A percentile compares a stretch with the other conserved stretches of the same genome.
Conservation (phyloP, 2,888 invertebrate genomes). For the Gonocerus acuteangulatus region DNA sequence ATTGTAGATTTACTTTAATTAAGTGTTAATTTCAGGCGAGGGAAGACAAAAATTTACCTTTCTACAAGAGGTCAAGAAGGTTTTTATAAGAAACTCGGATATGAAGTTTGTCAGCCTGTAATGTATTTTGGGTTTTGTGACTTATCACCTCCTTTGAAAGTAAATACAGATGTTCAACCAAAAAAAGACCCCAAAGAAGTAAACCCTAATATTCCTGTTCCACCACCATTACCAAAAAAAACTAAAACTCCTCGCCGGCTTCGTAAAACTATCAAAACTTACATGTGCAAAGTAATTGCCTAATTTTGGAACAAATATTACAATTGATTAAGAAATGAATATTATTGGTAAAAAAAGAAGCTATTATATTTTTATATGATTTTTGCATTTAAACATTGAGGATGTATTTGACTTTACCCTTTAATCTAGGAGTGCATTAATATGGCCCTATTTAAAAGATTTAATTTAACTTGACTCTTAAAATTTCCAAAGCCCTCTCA, state of each 20-base stretch:
- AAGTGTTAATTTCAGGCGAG: slow-evolving; percentile 36
- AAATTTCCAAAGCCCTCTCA: no score
- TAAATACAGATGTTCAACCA: slow-evolving; percentile 5
- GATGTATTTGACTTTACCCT: no score
- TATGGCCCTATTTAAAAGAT: no score
- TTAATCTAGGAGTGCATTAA: no score
- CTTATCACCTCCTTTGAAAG: slow-evolving; percentile 12
- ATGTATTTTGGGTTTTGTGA: slow-evolving; percentile 32
- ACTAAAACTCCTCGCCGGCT: slow-evolving; percentile 38
- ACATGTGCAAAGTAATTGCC: slow-evolving; percentile 40
- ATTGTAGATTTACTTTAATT: neutral
- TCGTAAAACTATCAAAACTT: slow-evolving; percentile 42
- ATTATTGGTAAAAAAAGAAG: no score
- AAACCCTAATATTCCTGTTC: slow-evolving; percentile 36
- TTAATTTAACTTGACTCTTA: no score
- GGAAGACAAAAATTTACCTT: slow-evolving; percentile 39
- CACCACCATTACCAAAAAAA: slow-evolving; percentile 43
- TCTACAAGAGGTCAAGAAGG: slow-evolving; percentile 42
- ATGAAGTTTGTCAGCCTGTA: slow-evolving; percentile 39
- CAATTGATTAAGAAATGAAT: no score
- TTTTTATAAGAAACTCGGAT: slow-evolving; percentile 42
- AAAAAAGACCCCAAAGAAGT: neutral
- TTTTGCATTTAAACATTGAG: no score
- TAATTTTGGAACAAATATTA: neutral
- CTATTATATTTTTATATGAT: no score